Percentiles rank a stretch among this genome's conserved stretches.
phyloP scores from a whole-genome alignment of 37 sponge, comb jelly and placozoan genomes.

The Oscarella lobularis region DNA sequence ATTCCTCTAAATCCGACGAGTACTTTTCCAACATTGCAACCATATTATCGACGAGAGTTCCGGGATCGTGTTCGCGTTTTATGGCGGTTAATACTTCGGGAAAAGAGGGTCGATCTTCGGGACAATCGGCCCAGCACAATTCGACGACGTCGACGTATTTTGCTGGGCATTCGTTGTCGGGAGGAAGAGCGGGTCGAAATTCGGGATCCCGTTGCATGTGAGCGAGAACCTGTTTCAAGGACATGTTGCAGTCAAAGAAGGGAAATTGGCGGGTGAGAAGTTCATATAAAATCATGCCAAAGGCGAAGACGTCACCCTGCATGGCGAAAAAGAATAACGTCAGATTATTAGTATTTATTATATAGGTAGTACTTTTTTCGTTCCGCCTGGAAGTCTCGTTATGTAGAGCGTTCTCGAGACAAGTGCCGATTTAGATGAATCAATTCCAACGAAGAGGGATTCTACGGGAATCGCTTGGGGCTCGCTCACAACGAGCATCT shows the following conservation, averaged over 20 bases:
- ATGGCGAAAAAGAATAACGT: not conserved
- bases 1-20: constrained; percentile 49
- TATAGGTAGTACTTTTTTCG: not conserved
- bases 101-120: not conserved
- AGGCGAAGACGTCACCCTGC: not conserved
- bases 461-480: not conserved
- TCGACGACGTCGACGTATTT: not conserved
- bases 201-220: not conserved
- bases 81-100: not conserved
- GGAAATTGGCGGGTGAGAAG: not conserved
- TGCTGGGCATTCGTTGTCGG: not conserved
- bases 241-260: not conserved
- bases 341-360: not conserved
- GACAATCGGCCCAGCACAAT: not conserved
- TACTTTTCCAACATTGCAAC: constrained; percentile 41
- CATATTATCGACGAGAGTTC: not conserved
- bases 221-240: not conserved
- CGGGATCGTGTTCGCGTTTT: not conserved
- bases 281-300: not conserved
- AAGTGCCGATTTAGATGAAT: not conserved
- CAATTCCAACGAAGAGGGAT: not conserved
- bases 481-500: not conserved
- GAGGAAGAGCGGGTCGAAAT: not conserved
- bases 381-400: not conserved
- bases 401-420: not conserved